Evolutionary conservation across 2,113 vertebrate species (phyloP).

Genomic region (Alligator sinensis): DNA sequence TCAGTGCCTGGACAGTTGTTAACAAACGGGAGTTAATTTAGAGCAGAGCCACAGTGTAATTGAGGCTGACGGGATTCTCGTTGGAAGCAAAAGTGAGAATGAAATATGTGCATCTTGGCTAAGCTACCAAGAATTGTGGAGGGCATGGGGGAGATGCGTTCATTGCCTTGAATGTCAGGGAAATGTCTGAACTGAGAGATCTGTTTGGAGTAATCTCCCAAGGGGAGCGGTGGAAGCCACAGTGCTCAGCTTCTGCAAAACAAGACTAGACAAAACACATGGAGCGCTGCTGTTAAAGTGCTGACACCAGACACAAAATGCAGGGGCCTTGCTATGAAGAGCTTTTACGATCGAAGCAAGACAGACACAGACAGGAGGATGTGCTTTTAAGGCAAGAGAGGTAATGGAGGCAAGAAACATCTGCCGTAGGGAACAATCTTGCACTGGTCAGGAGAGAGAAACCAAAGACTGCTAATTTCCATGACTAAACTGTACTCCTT

Average conservation of each 20-base stretch:
- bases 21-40: not conserved
- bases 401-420: not conserved
- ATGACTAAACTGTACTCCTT: not conserved
- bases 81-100: not conserved
- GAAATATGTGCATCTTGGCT: not conserved
- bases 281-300: fast-evolving
- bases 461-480: not conserved
- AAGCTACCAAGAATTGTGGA: not conserved
- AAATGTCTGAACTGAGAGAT: not conserved
- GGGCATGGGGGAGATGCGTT: not conserved
- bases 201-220: not conserved
- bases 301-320: not conserved
- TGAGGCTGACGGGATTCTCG: not conserved
- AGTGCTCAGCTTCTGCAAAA: not conserved
- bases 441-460: not conserved
- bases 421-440: not conserved
- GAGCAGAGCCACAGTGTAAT: not conserved
- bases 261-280: not conserved
- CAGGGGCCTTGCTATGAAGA: not conserved
- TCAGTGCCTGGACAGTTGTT: fast-evolving
- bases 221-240: fast-evolving
- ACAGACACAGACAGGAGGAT: not conserved
- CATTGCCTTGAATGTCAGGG: not conserved
- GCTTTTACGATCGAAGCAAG: not conserved
- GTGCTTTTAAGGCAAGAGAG: not conserved